phyloP scores from a whole-genome alignment of 2,888 invertebrate species.

The Melinaea marsaeus region DNA sequence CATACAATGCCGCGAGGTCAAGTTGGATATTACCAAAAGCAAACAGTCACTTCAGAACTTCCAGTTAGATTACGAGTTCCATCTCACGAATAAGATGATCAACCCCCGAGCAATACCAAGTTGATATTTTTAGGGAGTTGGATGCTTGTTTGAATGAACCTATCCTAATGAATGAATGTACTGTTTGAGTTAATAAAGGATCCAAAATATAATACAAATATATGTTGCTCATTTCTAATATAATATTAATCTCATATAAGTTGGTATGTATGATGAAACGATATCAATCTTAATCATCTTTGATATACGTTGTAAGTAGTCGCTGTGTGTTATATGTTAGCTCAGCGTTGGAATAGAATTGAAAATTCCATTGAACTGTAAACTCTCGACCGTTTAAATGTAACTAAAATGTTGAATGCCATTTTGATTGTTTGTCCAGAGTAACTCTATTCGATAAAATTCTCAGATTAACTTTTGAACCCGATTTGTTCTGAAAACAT shows the following conservation, averaged over 20 bases:
- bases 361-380: constrained; percentile 56
- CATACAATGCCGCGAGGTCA: constrained; percentile 29
- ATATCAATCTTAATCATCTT: neutral
- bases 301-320: constrained; percentile 34
- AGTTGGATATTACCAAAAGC: constrained; percentile 37
- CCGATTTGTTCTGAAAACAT: constrained; percentile 38
- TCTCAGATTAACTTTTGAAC: constrained; percentile 43
- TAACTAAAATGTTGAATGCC: constrained; percentile 61
- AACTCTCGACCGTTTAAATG: constrained; percentile 53
- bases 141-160: constrained; percentile 65
- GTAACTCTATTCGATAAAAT: constrained; percentile 46
- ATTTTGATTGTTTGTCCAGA: constrained; percentile 54
- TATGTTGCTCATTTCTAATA: neutral
- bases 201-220: too few species aligned
- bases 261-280: neutral
- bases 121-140: constrained; percentile 61
- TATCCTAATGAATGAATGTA: too few species aligned
- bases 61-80: constrained; percentile 54
- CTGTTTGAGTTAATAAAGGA: constrained; percentile 23
- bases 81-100: constrained; percentile 59
- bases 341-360: constrained; percentile 45
- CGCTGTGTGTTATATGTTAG: constrained; percentile 43
- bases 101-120: constrained; percentile 61
- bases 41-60: constrained; percentile 63
- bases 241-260: neutral